Evolutionary conservation across 2,797 vertebrate species (phyloP).

Genomic region (Platyrinchus mystaceus): DNA sequence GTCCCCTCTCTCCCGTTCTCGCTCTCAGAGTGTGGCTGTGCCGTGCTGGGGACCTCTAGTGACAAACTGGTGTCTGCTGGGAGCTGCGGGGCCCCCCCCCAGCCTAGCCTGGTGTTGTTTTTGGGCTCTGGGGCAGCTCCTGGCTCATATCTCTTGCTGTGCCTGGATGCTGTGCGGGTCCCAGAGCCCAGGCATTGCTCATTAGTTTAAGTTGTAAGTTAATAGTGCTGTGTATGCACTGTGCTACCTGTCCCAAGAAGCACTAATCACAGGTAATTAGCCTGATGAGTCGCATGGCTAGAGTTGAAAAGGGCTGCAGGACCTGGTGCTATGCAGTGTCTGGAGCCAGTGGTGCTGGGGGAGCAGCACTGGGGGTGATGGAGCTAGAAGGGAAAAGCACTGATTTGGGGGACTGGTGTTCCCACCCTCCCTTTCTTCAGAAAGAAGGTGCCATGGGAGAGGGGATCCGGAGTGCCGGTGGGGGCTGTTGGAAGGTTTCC

Average conservation of each 20-base stretch:
- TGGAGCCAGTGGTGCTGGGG: not conserved
- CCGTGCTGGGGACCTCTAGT: constrained; percentile 45
- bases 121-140: not conserved
- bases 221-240: not conserved
- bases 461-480: fast-evolving
- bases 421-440: not conserved
- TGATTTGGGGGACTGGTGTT: not conserved
- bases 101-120: not conserved
- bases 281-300: constrained; percentile 49
- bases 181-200: not conserved
- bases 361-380: not conserved
- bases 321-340: not conserved
- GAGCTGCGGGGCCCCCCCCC: not conserved
- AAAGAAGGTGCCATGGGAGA: not conserved
- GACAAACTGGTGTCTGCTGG: not conserved
- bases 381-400: not conserved
- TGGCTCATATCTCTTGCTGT: not conserved
- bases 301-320: constrained; percentile 14
- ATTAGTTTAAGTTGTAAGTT: not conserved
- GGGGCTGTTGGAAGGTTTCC: not conserved
- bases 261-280: constrained; percentile 67
- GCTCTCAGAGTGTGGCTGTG: not conserved
- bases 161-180: not conserved
- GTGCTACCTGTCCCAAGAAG: constrained; percentile 47
- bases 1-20: not conserved